Conservation (phyloP, 2,797 vertebrate species). For the Triplophysa yarkandensis region DNA sequence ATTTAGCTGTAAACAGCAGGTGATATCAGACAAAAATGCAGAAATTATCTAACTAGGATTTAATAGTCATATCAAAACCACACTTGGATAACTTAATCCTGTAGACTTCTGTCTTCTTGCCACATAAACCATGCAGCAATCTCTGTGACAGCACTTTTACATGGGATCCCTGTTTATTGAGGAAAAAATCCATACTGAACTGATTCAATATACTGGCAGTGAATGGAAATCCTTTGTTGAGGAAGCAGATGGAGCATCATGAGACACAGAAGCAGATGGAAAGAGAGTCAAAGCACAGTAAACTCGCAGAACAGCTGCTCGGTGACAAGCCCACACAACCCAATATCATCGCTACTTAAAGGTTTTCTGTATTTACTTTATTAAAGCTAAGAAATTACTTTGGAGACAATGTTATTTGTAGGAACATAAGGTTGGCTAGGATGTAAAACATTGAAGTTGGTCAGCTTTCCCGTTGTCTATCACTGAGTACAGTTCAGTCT, state of each 20-base stretch:
- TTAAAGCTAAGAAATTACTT: neutral
- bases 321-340: neutral
- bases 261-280: slow-evolving; percentile 40
- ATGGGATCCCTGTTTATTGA: slow-evolving; percentile 25
- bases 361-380: neutral
- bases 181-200: slow-evolving; percentile 23
- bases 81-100: slow-evolving; percentile 15
- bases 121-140: neutral
- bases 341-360: neutral
- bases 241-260: slow-evolving; percentile 33
- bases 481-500: slow-evolving; percentile 6
- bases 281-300: slow-evolving; percentile 19
- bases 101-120: neutral
- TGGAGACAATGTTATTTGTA: neutral
- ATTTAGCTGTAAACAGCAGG: too few relatives aligned
- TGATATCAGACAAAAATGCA: too few relatives aligned
- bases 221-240: slow-evolving; percentile 36
- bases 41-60: slow-evolving; percentile 1
- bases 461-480: slow-evolving; percentile 20
- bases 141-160: slow-evolving; percentile 4
- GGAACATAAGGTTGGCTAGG: too few relatives aligned
- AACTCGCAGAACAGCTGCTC: slow-evolving; percentile 29
- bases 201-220: slow-evolving; percentile 24
- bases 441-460: too few relatives aligned
- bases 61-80: slow-evolving; percentile 3